Evolutionary conservation across 2,888 invertebrate genomes (phyloP), one percentile per base, ranked within the genome.

Genomic region (Leucophenga montana): DNA sequence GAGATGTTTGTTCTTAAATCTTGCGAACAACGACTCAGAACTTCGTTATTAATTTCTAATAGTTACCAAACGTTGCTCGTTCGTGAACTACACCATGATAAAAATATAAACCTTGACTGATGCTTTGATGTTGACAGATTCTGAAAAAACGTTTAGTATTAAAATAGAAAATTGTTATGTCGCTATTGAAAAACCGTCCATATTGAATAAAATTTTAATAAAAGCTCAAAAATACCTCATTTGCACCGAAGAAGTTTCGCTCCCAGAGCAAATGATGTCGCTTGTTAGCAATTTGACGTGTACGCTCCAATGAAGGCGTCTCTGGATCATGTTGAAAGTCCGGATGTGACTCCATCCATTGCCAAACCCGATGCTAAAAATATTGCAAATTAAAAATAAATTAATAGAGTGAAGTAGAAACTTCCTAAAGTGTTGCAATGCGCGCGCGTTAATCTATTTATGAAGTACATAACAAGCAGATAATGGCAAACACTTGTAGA

Each of bases 211-310:
- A 44, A 44, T 11, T 33, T 16, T 14, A 6, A 16, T 62, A 39
- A 39, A 11, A 11, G 3, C 0, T 27, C 8, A n/a, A n/a, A 44
- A 68, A 73, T 69, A 86, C 85, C 73, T 85, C 86, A 61, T 84
- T 77, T 1, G 85, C 54, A 3, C 78, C 81, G 69, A 84, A 87
- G 67, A 94, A 91, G 50, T 93, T 89, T 83, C 93, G 92, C 77
- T 92, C 91, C 82, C 91, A 91, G 16, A 94, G 85, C n/a, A 91
- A 89, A 76, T 93, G 92, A 88, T 91, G 91, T 74, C 92, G 89
- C 78, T 91, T 90, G 39, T 91, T 90, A 0, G 92, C 88, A 68
- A 91, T 79, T 33, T 90, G 90, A 13, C 93, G 89, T 76, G 90
- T 90, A 71, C 91, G 91, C 85, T 91, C 94, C 80, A 90, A 85